Conservation (phyloP, 2,113 vertebrate genomes). For the Amphiprion ocellaris region DNA sequence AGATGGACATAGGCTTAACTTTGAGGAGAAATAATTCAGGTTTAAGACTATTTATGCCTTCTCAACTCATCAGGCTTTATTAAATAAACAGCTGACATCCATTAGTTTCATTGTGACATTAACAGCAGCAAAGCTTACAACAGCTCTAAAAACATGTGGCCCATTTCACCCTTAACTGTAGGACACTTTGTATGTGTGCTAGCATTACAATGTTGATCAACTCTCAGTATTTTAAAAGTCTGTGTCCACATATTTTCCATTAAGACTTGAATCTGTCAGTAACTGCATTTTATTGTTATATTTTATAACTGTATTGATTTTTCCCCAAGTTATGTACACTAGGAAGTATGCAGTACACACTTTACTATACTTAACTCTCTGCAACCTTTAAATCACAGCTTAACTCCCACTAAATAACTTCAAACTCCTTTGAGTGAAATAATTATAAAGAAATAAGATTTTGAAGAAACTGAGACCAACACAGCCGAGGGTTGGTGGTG, state of each 20-base stretch:
- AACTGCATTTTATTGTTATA: too few relatives aligned
- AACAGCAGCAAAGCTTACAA: conserved; percentile 49
- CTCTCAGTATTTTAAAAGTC: too few relatives aligned
- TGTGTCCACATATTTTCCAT: too few relatives aligned
- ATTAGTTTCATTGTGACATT: conserved; percentile 45
- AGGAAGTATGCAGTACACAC: too few relatives aligned
- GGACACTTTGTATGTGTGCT: neutral
- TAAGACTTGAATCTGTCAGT: too few relatives aligned
- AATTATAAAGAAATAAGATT: conserved; percentile 20
- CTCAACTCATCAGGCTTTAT: conserved; percentile 27
- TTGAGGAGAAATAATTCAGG: conserved; percentile 6
- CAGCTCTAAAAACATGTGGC: conserved; percentile 22
- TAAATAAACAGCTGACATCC: conserved; percentile 53
- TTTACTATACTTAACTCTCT: neutral
- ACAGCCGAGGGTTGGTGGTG: conserved; percentile 22
- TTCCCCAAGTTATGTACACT: too few relatives aligned
- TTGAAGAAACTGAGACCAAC: conserved; percentile 6
- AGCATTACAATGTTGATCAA: too few relatives aligned
- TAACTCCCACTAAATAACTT: conserved; percentile 12
- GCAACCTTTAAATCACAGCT: conserved; percentile 11
- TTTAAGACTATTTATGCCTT: neutral
- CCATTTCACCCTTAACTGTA: conserved; percentile 17
- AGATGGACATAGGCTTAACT: neutral
- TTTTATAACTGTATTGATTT: too few relatives aligned
- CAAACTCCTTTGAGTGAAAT: conserved; percentile 16